Percentiles rank a stretch among this genome's conserved stretches.
Evolutionary conservation across 2,113 vertebrate species (phyloP).

Genomic region (Uria aalge): DNA sequence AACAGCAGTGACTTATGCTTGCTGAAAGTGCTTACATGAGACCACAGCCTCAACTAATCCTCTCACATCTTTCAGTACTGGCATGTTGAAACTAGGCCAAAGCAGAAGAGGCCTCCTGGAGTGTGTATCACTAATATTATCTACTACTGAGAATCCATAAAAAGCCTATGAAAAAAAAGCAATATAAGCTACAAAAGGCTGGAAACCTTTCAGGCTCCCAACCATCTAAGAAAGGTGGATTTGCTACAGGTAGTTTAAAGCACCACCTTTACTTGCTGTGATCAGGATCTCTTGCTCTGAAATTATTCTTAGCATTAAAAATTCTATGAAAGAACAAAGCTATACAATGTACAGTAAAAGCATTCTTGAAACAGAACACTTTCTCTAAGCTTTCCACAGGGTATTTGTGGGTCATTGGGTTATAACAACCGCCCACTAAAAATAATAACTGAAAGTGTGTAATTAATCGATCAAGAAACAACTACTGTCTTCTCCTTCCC

Average conservation of each 20-base stretch:
- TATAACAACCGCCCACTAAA: neutral
- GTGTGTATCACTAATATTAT: neutral
- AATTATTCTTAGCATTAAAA: neutral
- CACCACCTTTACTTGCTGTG: neutral
- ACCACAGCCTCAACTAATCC: neutral
- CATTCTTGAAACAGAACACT: neutral
- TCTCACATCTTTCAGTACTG: neutral
- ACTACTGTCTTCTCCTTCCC: neutral
- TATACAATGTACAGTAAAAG: neutral
- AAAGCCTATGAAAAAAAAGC: neutral
- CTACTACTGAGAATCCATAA: neutral
- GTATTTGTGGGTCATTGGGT: neutral
- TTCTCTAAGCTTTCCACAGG: neutral
- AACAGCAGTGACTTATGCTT: neutral
- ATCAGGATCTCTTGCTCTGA: neutral
- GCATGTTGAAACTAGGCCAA: neutral
- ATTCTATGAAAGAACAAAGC: neutral
- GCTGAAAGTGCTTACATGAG: neutral
- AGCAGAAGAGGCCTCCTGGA: neutral
- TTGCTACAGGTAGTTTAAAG: neutral
- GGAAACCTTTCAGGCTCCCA: neutral
- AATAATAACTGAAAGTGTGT: neutral
- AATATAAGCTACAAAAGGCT: neutral
- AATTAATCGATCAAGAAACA: neutral
- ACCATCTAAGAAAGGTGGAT: neutral